A percentile compares a stretch with the other conserved stretches of the same genome.
Evolutionary conservation across 2,888 invertebrate genomes (phyloP).

Genomic region (Ophion costatus): DNA sequence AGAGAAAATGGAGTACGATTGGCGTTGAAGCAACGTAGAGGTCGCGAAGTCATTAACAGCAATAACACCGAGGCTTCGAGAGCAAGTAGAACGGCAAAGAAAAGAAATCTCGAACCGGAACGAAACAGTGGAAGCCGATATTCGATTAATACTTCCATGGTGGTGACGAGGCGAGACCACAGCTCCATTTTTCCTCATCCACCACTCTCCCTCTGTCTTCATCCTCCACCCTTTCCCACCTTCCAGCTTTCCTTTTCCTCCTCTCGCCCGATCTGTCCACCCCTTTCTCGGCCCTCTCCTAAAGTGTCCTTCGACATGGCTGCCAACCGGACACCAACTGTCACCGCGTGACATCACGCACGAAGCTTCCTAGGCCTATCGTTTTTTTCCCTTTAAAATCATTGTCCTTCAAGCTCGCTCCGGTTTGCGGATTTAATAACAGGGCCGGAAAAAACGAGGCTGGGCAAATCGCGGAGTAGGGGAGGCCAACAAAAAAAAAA

Average conservation of each 20-base stretch:
- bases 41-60: constrained; percentile 73
- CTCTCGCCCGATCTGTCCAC: background rate
- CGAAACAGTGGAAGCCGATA: constrained; percentile 66
- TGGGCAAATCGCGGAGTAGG: constrained; percentile 27
- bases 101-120: constrained; percentile 8
- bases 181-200: constrained; percentile 51
- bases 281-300: too few relatives aligned
- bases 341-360: background rate
- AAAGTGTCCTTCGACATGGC: background rate
- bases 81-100: constrained; percentile 5
- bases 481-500: constrained; percentile 1
- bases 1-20: constrained; percentile 6
- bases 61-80: constrained; percentile 66
- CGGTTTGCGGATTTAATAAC: constrained; percentile 12
- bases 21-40: constrained; percentile 68
- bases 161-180: constrained; percentile 70
- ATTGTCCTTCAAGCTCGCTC: constrained; percentile 36
- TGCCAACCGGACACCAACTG: background rate
- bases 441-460: constrained; percentile 15
- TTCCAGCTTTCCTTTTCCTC: background rate
- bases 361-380: constrained; percentile 34
- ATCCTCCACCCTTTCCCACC: constrained; percentile 29
- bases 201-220: constrained; percentile 3
- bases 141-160: constrained; percentile 71
- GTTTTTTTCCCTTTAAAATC: constrained; percentile 49